phyloP scores from a whole-genome alignment of 2,113 vertebrate species.

The Lagopus leucura region DNA sequence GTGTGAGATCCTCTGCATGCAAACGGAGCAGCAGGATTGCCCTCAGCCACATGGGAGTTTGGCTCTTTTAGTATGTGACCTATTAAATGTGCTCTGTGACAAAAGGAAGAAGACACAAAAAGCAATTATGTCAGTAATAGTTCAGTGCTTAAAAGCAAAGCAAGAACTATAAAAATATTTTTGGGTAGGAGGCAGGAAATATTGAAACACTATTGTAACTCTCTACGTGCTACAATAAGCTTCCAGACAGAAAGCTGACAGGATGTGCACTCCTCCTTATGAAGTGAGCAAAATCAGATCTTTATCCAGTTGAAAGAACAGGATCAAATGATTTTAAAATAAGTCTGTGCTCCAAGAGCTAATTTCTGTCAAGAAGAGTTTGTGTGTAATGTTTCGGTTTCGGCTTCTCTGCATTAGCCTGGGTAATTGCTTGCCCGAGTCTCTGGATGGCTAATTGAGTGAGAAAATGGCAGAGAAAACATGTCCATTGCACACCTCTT shows the following conservation, averaged over 20 bases:
- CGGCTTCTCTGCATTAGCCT: neutral
- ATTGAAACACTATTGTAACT: neutral
- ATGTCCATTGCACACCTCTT: neutral
- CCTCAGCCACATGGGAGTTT: neutral
- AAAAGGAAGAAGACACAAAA: constrained; percentile 3
- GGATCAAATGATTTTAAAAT: neutral
- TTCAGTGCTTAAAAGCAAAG: constrained; percentile 10
- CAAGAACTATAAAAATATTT: constrained; percentile 12
- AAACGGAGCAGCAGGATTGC: neutral
- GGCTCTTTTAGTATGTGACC: neutral
- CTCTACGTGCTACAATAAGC: neutral
- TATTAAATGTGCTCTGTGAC: neutral
- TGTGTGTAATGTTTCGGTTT: neutral
- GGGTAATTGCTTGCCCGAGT: neutral
- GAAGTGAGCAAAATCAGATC: neutral
- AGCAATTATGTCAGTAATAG: neutral
- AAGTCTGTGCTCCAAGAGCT: neutral
- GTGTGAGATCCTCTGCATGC: neutral
- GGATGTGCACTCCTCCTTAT: neutral
- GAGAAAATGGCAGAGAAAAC: neutral
- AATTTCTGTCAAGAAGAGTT: neutral
- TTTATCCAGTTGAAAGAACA: neutral
- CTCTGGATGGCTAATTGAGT: neutral
- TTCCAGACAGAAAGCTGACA: neutral
- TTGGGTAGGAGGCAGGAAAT: neutral